phyloP scores from a whole-genome alignment of 2,797 vertebrate genomes.

The Streptopelia turtur region DNA sequence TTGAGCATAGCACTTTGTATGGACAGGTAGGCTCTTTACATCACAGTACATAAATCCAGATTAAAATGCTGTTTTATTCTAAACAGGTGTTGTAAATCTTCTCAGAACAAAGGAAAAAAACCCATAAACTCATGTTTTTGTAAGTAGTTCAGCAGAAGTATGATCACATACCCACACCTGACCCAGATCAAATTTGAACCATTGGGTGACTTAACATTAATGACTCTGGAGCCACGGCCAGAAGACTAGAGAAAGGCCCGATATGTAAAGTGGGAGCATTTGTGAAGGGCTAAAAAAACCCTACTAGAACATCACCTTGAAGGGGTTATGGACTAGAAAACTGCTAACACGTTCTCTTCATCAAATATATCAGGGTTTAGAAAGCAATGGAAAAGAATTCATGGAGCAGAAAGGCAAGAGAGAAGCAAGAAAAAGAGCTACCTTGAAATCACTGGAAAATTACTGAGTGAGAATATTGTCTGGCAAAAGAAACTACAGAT shows the following conservation, averaged over 20 bases:
- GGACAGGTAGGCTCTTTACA: not conserved
- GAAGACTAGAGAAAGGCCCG: not conserved
- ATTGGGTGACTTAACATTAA: not conserved
- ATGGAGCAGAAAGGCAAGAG: not conserved
- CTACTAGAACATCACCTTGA: not conserved
- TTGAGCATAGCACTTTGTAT: not conserved
- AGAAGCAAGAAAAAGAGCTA: not conserved
- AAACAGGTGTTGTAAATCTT: slow-evolving; percentile 18
- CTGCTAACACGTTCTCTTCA: not conserved
- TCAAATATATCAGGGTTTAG: not conserved
- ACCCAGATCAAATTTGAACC: slow-evolving; percentile 2
- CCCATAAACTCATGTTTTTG: not conserved
- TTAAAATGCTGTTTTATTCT: slow-evolving; percentile 1
- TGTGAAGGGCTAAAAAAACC: not conserved
- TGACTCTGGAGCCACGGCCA: not conserved
- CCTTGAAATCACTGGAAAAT: slow-evolving; percentile 60
- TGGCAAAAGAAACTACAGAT: slow-evolving; percentile 39
- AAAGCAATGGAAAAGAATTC: slow-evolving; percentile 3
- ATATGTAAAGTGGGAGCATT: not conserved
- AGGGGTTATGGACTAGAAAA: not conserved
- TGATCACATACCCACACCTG: not conserved
- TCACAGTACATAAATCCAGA: slow-evolving; percentile 53
- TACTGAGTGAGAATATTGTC: slow-evolving; percentile 41
- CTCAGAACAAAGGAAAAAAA: not conserved
- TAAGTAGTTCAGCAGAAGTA: slow-evolving; percentile 21